These are phyloP conservation scores for Ametastegia equiseti DNA, from an alignment of 2,888 invertebrate genomes.

Conservation along the genomic window DNA sequence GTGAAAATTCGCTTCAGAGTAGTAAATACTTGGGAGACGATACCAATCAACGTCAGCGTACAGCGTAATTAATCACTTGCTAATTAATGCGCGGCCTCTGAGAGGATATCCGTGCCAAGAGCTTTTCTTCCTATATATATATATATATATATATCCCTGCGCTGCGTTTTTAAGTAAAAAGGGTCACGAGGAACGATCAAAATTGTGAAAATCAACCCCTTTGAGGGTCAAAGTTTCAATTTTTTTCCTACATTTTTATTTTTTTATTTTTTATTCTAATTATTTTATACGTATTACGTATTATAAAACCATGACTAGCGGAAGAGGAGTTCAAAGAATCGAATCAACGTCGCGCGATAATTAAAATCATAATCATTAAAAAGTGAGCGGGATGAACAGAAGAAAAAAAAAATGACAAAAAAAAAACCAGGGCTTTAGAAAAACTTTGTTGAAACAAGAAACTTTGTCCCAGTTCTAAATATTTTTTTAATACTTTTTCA, in stretches of 20 bases:
- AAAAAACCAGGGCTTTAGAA: too few relatives aligned
- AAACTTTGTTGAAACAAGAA: too few relatives aligned
- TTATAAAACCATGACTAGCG: neutral
- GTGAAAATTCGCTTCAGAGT: neutral
- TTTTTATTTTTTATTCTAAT: neutral
- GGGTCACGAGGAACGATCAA: conserved; percentile 10
- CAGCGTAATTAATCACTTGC: conserved; percentile 41
- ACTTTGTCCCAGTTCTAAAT: too few relatives aligned
- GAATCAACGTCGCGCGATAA: too few relatives aligned
- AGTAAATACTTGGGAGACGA: conserved; percentile 30
- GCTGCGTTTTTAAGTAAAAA: neutral
- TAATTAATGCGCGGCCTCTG: conserved; percentile 41
- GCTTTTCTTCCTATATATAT: neutral
- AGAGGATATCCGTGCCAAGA: conserved; percentile 43
- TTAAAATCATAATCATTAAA: too few relatives aligned
- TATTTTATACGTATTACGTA: too few relatives aligned
- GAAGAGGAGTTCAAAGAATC: neutral
- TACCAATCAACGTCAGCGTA: conserved; percentile 44
- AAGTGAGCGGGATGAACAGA: too few relatives aligned
- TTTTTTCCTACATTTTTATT: neutral
- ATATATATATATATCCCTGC: too few relatives aligned
- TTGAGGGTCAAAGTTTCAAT: neutral
- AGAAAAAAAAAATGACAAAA: too few relatives aligned
- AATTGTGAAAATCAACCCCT: neutral
- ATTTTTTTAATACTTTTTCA: too few relatives aligned